Conservation (phyloP, 2,113 vertebrate genomes). For the Sclerurus mexicanus region DNA sequence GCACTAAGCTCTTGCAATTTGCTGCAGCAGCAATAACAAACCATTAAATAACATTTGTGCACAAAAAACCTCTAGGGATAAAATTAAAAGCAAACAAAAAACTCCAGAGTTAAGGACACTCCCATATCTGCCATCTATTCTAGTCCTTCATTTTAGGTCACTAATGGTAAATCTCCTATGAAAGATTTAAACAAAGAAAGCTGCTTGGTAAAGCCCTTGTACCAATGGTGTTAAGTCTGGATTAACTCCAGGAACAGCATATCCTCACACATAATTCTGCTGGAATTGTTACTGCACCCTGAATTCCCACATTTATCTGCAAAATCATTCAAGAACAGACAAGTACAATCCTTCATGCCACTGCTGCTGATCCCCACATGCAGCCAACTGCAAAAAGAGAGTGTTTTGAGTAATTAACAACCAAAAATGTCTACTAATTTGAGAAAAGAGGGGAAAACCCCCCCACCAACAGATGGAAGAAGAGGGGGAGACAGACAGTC, state of each 20-base stretch:
- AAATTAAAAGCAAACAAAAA: neutral
- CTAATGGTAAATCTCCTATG: neutral
- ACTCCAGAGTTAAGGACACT: neutral
- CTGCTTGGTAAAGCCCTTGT: neutral
- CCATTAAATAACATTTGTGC: neutral
- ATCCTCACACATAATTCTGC: neutral
- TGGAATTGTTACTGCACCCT: neutral
- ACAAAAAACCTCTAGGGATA: rapidly evolving
- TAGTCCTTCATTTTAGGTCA: neutral
- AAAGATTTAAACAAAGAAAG: neutral
- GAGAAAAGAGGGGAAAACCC: neutral
- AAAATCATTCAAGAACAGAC: neutral
- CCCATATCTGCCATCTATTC: neutral
- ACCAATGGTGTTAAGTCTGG: neutral
- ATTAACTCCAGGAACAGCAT: neutral
- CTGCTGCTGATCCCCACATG: neutral
- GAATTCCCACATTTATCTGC: neutral
- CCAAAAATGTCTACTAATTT: neutral
- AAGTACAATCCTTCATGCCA: neutral
- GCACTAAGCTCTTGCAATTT: neutral
- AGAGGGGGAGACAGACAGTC: neutral
- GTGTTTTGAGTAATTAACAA: neutral
- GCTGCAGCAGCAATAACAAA: neutral
- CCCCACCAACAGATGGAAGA: neutral
- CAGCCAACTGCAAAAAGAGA: neutral